Evolutionary conservation across 2,888 invertebrate species (phyloP).

Genomic region (Drosophila nigritarsus): DNA sequence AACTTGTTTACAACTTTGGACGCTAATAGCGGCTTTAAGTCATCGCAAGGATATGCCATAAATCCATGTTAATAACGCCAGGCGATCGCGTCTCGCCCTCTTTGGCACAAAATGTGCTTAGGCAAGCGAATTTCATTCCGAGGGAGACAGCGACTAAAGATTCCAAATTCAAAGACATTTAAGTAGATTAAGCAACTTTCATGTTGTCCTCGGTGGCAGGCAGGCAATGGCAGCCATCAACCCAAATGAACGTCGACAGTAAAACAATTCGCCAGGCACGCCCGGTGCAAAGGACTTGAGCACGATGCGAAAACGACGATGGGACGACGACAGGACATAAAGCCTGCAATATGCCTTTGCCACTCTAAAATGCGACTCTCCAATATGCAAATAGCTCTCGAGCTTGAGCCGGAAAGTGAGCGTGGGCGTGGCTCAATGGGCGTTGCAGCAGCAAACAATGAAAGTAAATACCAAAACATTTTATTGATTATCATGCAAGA

Average conservation of each 20-base stretch:
- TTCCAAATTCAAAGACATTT: slow-evolving; percentile 76
- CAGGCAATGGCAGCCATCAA: slow-evolving; percentile 51
- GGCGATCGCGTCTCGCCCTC: slow-evolving; percentile 15
- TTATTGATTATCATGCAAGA: slow-evolving; percentile 75
- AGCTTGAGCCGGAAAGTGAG: slow-evolving; percentile 40
- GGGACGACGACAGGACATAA: slow-evolving; percentile 52
- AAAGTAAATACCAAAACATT: slow-evolving; percentile 82
- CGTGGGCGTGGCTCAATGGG: slow-evolving; percentile 67
- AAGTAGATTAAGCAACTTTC: slow-evolving; percentile 79
- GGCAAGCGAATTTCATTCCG: slow-evolving; percentile 36
- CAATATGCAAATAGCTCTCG: slow-evolving; percentile 73
- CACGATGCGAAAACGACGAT: slow-evolving; percentile 37
- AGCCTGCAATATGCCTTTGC: slow-evolving; percentile 66
- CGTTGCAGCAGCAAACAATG: slow-evolving; percentile 78
- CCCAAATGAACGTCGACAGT: slow-evolving; percentile 81
- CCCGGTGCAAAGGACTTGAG: slow-evolving; percentile 76
- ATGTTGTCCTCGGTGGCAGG: slow-evolving; percentile 61
- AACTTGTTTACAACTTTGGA: slow-evolving; percentile 71
- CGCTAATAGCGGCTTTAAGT: slow-evolving; percentile 74
- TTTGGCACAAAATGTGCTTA: slow-evolving; percentile 48
- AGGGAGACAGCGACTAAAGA: slow-evolving; percentile 12
- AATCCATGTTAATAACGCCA: slow-evolving; percentile 77
- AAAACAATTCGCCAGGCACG: slow-evolving; percentile 77
- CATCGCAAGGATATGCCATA: slow-evolving; percentile 73
- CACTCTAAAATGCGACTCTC: slow-evolving; percentile 55